Percentiles rank a stretch among this genome's conserved stretches.
phyloP scores from a whole-genome alignment of 2,113 vertebrate species.

The Stigmatopora nigra region DNA sequence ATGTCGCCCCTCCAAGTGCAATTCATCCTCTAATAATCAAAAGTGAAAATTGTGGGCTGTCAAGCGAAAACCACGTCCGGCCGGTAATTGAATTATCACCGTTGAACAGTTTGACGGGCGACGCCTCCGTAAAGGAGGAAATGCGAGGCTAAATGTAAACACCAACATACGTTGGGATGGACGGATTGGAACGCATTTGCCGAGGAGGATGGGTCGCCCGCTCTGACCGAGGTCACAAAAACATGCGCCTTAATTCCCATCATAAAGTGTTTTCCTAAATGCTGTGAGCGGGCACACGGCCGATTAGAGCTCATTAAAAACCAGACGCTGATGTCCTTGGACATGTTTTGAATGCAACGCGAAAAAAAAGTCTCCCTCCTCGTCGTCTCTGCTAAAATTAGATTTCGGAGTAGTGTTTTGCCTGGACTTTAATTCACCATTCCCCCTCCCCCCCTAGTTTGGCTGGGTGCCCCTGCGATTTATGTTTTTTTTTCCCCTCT shows the following conservation, averaged over 20 bases:
- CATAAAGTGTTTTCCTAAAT: constrained; percentile 19
- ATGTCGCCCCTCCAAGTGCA: constrained; percentile 21
- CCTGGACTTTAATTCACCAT: too few species aligned
- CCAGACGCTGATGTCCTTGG: constrained; percentile 28
- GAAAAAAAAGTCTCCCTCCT: background rate
- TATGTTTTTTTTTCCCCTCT: too few species aligned
- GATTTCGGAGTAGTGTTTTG: background rate
- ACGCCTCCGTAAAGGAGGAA: constrained; percentile 61
- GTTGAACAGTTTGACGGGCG: constrained; percentile 63
- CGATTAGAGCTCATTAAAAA: constrained; percentile 41
- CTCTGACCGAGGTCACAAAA: constrained; percentile 20
- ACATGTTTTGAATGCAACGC: constrained; percentile 30
- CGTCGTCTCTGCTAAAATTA: constrained; percentile 14
- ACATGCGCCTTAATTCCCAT: constrained; percentile 13
- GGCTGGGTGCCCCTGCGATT: too few species aligned
- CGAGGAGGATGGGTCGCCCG: constrained; percentile 23
- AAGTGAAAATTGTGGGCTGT: constrained; percentile 54
- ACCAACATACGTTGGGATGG: too few species aligned
- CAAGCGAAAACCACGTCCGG: constrained; percentile 55
- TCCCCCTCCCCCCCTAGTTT: too few species aligned
- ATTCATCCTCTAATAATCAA: constrained; percentile 45
- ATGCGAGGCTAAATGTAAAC: constrained; percentile 43
- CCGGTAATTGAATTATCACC: constrained; percentile 64
- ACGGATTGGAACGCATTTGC: constrained; percentile 47
- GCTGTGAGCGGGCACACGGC: constrained; percentile 33